phyloP scores from a whole-genome alignment of 1,140 invertebrate genomes.

The Euura lappo region DNA sequence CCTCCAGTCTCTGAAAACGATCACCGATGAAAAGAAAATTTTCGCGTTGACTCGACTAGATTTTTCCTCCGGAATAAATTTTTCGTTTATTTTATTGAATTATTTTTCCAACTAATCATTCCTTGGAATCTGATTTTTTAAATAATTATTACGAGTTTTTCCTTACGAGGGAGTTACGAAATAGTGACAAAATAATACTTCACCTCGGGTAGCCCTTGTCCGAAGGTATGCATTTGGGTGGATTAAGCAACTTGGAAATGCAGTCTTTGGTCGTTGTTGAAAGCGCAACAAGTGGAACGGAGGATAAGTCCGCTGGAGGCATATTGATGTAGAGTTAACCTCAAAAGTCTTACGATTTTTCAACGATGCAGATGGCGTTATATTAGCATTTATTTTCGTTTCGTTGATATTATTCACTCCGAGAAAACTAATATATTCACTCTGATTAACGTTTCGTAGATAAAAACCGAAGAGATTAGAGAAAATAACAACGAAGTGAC shows the following conservation, averaged over 20 bases:
- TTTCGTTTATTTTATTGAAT: conserved; percentile 10
- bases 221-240: conserved; percentile 64
- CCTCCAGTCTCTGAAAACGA: conserved; percentile 68
- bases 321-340: not conserved
- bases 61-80: too few species aligned
- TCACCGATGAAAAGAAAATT: not conserved
- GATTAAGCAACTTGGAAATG: conserved; percentile 65
- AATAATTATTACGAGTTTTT: too few species aligned
- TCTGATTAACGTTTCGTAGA: too few species aligned
- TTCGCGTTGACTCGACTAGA: too few species aligned
- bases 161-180: too few species aligned
- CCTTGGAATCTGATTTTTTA: too few species aligned
- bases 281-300: conserved; percentile 67
- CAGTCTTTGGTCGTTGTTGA: conserved; percentile 54
- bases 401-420: too few species aligned
- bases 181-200: not conserved
- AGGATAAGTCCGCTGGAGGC: conserved; percentile 66
- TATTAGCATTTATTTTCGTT: too few species aligned
- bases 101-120: conserved; percentile 2
- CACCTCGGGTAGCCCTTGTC: conserved; percentile 65
- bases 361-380: too few species aligned
- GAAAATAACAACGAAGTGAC: too few species aligned
- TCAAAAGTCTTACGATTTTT: not conserved
- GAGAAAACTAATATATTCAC: too few species aligned
- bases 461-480: too few species aligned